A percentile compares a stretch with the other conserved stretches of the same genome.
phyloP scores from a whole-genome alignment of 2,888 invertebrate species.

The Julus scanicus region DNA sequence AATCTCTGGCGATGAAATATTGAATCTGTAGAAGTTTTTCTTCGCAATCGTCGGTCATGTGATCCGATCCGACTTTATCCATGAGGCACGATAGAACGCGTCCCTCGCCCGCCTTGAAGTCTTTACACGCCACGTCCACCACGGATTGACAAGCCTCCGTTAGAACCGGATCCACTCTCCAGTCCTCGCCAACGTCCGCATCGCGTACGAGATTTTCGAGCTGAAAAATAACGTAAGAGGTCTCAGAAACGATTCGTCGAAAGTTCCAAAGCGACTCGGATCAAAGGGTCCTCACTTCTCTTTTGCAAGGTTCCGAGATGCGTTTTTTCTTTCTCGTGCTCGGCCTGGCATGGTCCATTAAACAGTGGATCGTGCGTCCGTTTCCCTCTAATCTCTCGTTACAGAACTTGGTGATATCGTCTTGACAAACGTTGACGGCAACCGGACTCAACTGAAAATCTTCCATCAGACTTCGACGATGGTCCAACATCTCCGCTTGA shows the following conservation, averaged over 20 bases:
- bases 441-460: constrained; percentile 95
- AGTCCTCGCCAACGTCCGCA: constrained; percentile 93
- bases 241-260: background rate
- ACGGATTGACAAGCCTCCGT: constrained; percentile 87
- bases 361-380: constrained; percentile 86
- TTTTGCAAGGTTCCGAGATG: constrained; percentile 77
- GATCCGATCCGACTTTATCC: constrained; percentile 85
- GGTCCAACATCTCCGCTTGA: constrained; percentile 87
- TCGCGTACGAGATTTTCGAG: constrained; percentile 84
- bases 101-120: constrained; percentile 67
- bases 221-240: constrained; percentile 65
- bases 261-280: background rate
- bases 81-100: constrained; percentile 91
- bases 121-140: constrained; percentile 80
- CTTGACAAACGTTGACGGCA: constrained; percentile 85
- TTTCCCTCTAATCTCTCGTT: constrained; percentile 79
- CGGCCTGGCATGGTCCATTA: constrained; percentile 85
- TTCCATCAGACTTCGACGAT: constrained; percentile 89
- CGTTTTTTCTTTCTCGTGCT: constrained; percentile 70
- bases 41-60: constrained; percentile 91
- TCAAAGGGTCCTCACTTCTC: background rate
- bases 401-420: constrained; percentile 83
- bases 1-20: constrained; percentile 96
- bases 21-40: constrained; percentile 93
- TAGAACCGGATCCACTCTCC: constrained; percentile 92